Conservation (phyloP, 2,113 vertebrate species). For the Triplophysa dalaica region DNA sequence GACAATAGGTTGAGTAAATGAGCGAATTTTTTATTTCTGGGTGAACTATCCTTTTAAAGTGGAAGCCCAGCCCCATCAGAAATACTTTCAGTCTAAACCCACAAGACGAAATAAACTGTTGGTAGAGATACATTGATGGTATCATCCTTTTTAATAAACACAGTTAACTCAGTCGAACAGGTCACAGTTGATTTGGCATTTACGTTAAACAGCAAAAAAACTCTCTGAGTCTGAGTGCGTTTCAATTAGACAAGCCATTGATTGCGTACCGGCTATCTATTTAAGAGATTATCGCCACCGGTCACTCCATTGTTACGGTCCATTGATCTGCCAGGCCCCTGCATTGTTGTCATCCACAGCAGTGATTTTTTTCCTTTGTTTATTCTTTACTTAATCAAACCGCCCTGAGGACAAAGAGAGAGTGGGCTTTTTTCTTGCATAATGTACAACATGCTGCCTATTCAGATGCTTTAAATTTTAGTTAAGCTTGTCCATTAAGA, state of each 20-base stretch:
- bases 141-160: slow-evolving; percentile 40
- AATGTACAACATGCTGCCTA: slow-evolving; percentile 32
- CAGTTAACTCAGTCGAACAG: slow-evolving; percentile 22
- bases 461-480: slow-evolving; percentile 1
- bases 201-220: slow-evolving; percentile 26
- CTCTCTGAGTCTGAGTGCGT: slow-evolving; percentile 8
- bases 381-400: slow-evolving; percentile 46
- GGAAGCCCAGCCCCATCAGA: not conserved
- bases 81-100: not conserved
- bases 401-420: slow-evolving; percentile 11
- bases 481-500: slow-evolving; percentile 9
- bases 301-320: slow-evolving; percentile 47
- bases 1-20: too few species aligned
- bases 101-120: not conserved
- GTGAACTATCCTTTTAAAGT: too few species aligned
- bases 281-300: slow-evolving; percentile 53
- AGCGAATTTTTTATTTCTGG: too few species aligned
- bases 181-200: not conserved
- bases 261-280: slow-evolving; percentile 51
- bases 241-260: slow-evolving; percentile 57
- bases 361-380: slow-evolving; percentile 35
- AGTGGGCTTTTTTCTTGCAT: slow-evolving; percentile 36
- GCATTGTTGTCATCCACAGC: slow-evolving; percentile 45
- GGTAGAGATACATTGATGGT: slow-evolving; percentile 15
- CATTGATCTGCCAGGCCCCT: slow-evolving; percentile 48